Evolutionary conservation across 2,888 invertebrate species (phyloP), one percentile per base, ranked within the genome.

Genomic region (Loripinus fragilis): DNA sequence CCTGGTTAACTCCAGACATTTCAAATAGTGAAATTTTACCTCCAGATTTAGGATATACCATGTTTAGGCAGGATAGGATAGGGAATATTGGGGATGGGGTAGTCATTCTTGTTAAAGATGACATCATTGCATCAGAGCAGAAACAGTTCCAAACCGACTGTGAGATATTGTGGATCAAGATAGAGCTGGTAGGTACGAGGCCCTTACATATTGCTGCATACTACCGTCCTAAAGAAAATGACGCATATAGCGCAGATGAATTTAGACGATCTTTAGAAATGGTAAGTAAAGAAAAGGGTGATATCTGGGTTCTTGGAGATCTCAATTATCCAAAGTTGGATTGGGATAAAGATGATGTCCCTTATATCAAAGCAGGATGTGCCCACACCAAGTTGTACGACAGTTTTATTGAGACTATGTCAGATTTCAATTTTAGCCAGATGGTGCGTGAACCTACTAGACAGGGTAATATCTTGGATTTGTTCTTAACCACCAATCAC

Each of bases 131-230:
- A 15, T 42, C 55, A 60, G n/a, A n/a, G n/a, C n/a, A n/a, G n/a
- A n/a, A n/a, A n/a, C n/a, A n/a, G n/a, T n/a, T n/a, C 23, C 68
- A 68, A 25, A 74, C 74, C 0, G 74, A 74, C 10, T 74, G 73
- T 41, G 74, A 74, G 52, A 55, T 74, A 42, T 20, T 74, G 28
- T 74, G 68, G 74, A 45, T 69, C 20, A 74, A 69, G 45, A 20
- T 74, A n/a, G 68, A 74, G 67, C 50, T 74, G 3, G 55, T 23
- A 38, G 68, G 60, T 10, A 42, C 10, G 12, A 66, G 48, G 33
- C 72, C n/a, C n/a, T n/a, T n/a, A n/a, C n/a, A 45, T 17, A 55
- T 69, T n/a, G 68, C 55, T 38, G 68, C 74, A 1, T 74, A 69
- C 38, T 74, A 74, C 64, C 67, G 65, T 50, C 74, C 74, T 7